These are phyloP conservation scores for Cherax destructor DNA, from an alignment of 1,140 invertebrate genomes.

Conservation along the genomic window DNA sequence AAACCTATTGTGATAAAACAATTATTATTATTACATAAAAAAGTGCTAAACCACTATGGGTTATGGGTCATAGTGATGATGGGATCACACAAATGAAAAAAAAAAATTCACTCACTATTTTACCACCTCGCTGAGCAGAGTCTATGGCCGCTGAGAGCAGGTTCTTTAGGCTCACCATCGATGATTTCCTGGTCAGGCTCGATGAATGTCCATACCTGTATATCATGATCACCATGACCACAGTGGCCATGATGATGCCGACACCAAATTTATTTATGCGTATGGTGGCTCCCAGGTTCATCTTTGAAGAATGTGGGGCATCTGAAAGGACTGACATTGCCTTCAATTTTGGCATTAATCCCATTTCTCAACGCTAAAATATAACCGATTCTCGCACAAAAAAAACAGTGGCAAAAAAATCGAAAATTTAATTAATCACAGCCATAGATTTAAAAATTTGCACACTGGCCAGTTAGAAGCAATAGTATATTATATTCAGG, in stretches of 20 bases:
- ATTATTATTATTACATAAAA: too few species aligned
- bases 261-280: conserved; percentile 46
- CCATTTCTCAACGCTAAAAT: too few species aligned
- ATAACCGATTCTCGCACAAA: too few species aligned
- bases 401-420: too few species aligned
- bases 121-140: conserved; percentile 87
- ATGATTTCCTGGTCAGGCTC: neutral
- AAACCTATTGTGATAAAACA: neutral
- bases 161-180: conserved; percentile 82
- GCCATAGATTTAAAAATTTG: too few species aligned
- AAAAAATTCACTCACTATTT: conserved; percentile 72
- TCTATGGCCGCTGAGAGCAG: conserved; percentile 86
- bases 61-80: neutral
- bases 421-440: too few species aligned
- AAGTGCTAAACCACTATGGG: neutral
- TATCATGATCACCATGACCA: conserved; percentile 16
- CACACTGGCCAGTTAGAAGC: too few species aligned
- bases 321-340: conserved; percentile 15
- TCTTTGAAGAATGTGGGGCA: neutral
- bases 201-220: conserved; percentile 23
- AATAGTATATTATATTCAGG: too few species aligned
- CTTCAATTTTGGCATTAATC: neutral
- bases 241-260: neutral
- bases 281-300: conserved; percentile 48
- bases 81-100: neutral